Evolutionary conservation across 1,140 invertebrate species (phyloP).

Genomic region (Trichogramma pretiosum): DNA sequence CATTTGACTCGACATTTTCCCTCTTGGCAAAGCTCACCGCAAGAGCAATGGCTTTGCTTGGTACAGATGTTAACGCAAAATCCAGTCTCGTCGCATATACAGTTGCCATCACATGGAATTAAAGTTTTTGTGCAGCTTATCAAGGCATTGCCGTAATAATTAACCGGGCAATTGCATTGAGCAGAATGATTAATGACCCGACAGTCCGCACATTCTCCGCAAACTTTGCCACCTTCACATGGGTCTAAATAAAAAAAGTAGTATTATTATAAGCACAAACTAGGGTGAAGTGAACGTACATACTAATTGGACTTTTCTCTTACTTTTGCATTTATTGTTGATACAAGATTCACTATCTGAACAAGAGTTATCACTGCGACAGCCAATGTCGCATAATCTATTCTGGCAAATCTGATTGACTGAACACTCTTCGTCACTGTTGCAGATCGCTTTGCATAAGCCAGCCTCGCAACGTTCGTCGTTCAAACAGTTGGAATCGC

Average conservation of each 20-base stretch:
- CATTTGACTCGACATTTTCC: constrained; percentile 58
- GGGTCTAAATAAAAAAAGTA: constrained; percentile 59
- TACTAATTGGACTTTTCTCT: constrained; percentile 13
- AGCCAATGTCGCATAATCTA: constrained; percentile 75
- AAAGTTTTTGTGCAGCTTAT: constrained; percentile 60
- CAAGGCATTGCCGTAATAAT: constrained; percentile 72
- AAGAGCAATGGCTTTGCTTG: constrained; percentile 60
- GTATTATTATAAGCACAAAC: background rate
- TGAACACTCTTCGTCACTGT: constrained; percentile 71
- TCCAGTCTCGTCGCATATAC: constrained; percentile 68
- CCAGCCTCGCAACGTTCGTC: constrained; percentile 76
- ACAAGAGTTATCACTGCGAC: constrained; percentile 73
- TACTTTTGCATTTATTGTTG: constrained; percentile 71
- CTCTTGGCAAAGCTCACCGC: constrained; percentile 59
- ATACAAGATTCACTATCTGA: constrained; percentile 65
- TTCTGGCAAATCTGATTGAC: constrained; percentile 77
- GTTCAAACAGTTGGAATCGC: constrained; percentile 69
- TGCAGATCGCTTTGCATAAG: constrained; percentile 73
- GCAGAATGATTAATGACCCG: constrained; percentile 72
- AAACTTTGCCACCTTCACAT: constrained; percentile 57
- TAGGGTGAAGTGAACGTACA: background rate
- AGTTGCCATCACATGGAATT: constrained; percentile 56
- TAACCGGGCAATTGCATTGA: constrained; percentile 73
- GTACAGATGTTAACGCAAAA: constrained; percentile 66
- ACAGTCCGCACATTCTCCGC: constrained; percentile 77